Evolutionary conservation across 2,888 invertebrate species (phyloP), one percentile per base, ranked within the genome.

Genomic region (Myopa testacea): DNA sequence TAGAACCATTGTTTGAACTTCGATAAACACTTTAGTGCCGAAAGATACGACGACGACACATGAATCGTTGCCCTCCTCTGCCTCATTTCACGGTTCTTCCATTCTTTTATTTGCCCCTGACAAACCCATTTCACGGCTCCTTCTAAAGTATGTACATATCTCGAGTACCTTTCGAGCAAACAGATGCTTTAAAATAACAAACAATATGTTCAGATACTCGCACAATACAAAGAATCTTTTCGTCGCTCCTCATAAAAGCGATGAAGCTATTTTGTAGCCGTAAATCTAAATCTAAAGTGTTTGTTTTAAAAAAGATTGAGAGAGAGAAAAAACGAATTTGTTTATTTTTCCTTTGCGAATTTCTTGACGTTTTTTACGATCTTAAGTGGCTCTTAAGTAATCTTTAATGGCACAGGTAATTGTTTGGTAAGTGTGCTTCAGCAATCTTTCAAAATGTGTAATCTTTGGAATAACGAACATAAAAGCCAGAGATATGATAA

Each of bases 11-110:
- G 19, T 26, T 34, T 72, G 60, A 72, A 37, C 45, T 72, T 60
- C 37, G 60, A 72, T 72, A 72, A 72, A 60, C 72, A 60, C 34
- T 62, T 72, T 72, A 72, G 60, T 58, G 60, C 37, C 52, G 37
- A 55, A 65, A 75, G 65, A 75, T 50, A 16, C 55, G n/a, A 52
- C 37, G 58, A 58, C 65, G 37, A 60, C 58, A 55, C 12, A 72
- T 60, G 34, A 10, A 60, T 26, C 26, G 26, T 26, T 26, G 26
- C 26, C 26, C 19, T 62, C 19, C 26, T 19, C 34, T 62, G 10
- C 62, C n/a, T 26, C 19, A 26, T 62, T 26, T 62, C 34, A 65
- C 19, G 16, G 58, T 58, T 58, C 16, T 58, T 26, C 58, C n/a
- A 6, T 26, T 5, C 55, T 70, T n/a, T 55, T 40, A 37, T 72